Conservation (phyloP, 2,888 invertebrate genomes). For the Dolichomitus sp. region DNA sequence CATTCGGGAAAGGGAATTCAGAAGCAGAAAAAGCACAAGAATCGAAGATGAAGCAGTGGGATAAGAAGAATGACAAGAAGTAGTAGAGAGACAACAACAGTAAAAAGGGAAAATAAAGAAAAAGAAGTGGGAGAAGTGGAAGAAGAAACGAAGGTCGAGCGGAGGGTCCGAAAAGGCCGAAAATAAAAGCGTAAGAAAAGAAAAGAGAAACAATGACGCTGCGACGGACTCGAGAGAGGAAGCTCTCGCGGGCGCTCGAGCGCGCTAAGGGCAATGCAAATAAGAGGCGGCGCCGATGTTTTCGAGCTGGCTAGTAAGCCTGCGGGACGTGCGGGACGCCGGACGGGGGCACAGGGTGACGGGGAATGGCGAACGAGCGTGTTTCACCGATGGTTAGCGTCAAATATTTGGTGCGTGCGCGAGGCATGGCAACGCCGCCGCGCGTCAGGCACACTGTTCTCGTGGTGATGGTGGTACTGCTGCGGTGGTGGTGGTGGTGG, state of each 20-base stretch:
- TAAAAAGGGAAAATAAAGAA: conserved; percentile 16
- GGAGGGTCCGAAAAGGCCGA: conserved; percentile 40
- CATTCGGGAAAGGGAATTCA: conserved; percentile 56
- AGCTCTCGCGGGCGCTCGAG: conserved; percentile 8
- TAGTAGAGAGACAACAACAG: background rate
- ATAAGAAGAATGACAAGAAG: conserved; percentile 50
- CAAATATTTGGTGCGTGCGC: conserved; percentile 85
- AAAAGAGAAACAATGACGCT: conserved; percentile 73
- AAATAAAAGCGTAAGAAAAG: conserved; percentile 12
- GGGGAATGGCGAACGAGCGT: conserved; percentile 74
- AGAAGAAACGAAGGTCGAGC: conserved; percentile 24
- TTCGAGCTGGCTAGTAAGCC: conserved; percentile 84
- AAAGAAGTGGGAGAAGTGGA: background rate
- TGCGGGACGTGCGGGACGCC: conserved; percentile 64
- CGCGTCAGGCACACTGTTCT: conserved; percentile 68
- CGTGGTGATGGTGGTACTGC: conserved; percentile 3
- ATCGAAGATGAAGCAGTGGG: conserved; percentile 44
- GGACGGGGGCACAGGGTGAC: conserved; percentile 19
- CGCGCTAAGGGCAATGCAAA: conserved; percentile 82
- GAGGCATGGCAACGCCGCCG: conserved; percentile 83
- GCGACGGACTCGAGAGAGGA: conserved; percentile 65
- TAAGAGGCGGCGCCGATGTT: conserved; percentile 83
- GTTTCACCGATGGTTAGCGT: conserved; percentile 85
- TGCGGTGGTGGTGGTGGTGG: conserved; percentile 41
- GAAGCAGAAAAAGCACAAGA: conserved; percentile 37